Percentiles rank a stretch among this genome's conserved stretches.
phyloP scores from a whole-genome alignment of 92 coral and sea anemone genomes.

The Zoanthus sansibaricus region DNA sequence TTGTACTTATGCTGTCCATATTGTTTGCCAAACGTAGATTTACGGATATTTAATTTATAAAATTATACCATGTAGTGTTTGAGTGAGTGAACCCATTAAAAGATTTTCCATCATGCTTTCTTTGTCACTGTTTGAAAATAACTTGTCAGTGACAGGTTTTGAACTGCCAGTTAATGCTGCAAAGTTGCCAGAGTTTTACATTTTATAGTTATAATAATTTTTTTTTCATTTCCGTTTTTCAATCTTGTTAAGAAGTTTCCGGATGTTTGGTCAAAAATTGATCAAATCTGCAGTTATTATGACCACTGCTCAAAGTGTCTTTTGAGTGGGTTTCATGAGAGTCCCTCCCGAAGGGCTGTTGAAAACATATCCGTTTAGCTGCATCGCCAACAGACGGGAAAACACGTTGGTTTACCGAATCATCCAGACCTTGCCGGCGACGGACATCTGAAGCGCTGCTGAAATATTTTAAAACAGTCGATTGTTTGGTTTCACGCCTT shows the following conservation, averaged over 20 bases:
- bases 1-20: too few species aligned
- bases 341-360: slow-evolving; percentile 16
- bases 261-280: slow-evolving; percentile 12
- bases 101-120: too few species aligned
- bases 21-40: too few species aligned
- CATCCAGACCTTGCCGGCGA: not conserved
- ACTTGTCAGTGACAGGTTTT: not conserved
- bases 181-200: not conserved
- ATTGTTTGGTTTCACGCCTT: slow-evolving; percentile 46
- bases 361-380: slow-evolving; percentile 37
- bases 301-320: not conserved
- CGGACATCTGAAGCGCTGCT: slow-evolving; percentile 31
- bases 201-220: not conserved
- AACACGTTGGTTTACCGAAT: not conserved
- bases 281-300: slow-evolving; percentile 25
- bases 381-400: not conserved
- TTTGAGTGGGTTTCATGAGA: slow-evolving; percentile 13
- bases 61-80: too few species aligned
- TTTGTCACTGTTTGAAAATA: not conserved
- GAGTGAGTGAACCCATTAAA: too few species aligned
- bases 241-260: slow-evolving; percentile 46
- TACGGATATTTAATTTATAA: too few species aligned
- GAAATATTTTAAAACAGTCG: not conserved
- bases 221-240: slow-evolving; percentile 32
- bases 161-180: not conserved